These are phyloP conservation scores for Drosophila lini DNA, from an alignment of 1,140 invertebrate species.

Conservation along the genomic window DNA sequence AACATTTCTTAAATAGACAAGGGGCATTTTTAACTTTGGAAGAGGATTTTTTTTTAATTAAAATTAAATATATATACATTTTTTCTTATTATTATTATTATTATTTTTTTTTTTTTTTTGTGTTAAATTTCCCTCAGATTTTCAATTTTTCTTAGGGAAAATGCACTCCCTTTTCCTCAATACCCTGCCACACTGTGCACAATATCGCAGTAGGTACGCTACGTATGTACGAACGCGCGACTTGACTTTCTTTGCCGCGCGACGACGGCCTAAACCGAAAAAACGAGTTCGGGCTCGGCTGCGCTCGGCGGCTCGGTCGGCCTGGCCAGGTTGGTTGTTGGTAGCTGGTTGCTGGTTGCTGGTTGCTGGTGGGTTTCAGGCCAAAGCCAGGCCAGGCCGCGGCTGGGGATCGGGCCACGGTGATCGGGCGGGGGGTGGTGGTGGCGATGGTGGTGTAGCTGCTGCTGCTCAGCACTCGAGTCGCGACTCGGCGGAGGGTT, in stretches of 20 bases:
- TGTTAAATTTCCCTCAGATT: neutral
- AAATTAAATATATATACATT: too few species aligned
- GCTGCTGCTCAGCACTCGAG: neutral
- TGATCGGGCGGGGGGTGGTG: neutral
- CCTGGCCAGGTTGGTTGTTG: slow-evolving; percentile 24
- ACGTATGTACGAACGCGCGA: slow-evolving; percentile 45
- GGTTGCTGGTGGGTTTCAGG: slow-evolving; percentile 5
- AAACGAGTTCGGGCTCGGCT: slow-evolving; percentile 58
- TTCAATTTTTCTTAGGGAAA: neutral
- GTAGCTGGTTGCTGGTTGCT: neutral
- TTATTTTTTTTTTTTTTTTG: too few species aligned
- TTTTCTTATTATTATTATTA: too few species aligned
- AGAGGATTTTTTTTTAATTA: too few species aligned
- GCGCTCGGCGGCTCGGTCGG: slow-evolving; percentile 25
- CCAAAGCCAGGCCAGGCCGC: slow-evolving; percentile 7
- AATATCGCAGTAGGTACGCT: slow-evolving; percentile 5
- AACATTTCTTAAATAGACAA: neutral
- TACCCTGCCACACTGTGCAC: slow-evolving; percentile 18
- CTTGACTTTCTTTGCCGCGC: slow-evolving; percentile 74
- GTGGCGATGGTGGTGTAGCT: too few species aligned
- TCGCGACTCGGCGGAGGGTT: slow-evolving; percentile 2
- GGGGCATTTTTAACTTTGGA: too few species aligned
- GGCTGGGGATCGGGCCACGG: neutral
- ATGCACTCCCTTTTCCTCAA: neutral
- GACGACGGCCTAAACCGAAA: slow-evolving; percentile 37